A percentile compares a stretch with the other conserved stretches of the same genome.
phyloP scores from a whole-genome alignment of 2,888 invertebrate genomes.

The Elegia similella region DNA sequence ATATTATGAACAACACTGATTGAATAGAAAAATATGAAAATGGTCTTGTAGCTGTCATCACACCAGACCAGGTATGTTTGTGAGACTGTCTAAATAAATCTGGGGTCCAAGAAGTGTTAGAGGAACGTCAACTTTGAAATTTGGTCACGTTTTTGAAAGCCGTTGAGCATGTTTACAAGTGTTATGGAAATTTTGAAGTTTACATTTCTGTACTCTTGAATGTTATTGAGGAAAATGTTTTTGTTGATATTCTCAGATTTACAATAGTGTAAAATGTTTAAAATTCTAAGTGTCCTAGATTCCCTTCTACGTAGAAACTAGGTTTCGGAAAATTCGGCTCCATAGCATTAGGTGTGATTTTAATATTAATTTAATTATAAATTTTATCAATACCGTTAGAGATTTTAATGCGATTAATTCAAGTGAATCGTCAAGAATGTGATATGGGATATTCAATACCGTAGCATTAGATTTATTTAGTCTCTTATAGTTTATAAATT shows the following conservation, averaged over 20 bases:
- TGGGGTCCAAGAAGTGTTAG: slow-evolving; percentile 71
- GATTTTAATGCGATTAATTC: slow-evolving; percentile 23
- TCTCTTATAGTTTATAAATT: slow-evolving; percentile 36
- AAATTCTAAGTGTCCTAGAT: slow-evolving; percentile 9
- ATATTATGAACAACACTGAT: too few relatives aligned
- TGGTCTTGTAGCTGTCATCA: not conserved
- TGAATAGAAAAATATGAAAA: not conserved
- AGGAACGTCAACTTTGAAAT: slow-evolving; percentile 49
- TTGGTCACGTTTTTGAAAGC: slow-evolving; percentile 17
- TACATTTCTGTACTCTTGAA: slow-evolving; percentile 23
- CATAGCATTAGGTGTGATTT: slow-evolving; percentile 19
- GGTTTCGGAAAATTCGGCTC: not conserved
- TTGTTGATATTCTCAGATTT: slow-evolving; percentile 11
- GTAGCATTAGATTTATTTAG: slow-evolving; percentile 37
- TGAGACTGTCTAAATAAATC: slow-evolving; percentile 35
- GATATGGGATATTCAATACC: slow-evolving; percentile 48
- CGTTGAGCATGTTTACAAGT: not conserved
- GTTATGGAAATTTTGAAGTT: slow-evolving; percentile 20
- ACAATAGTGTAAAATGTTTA: slow-evolving; percentile 10
- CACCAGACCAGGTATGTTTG: not conserved
- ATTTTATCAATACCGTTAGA: slow-evolving; percentile 27
- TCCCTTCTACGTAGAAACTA: not conserved
- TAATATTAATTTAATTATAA: slow-evolving; percentile 23
- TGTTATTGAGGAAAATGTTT: slow-evolving; percentile 11
- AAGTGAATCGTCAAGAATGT: slow-evolving; percentile 51